Conservation (phyloP, 2,888 invertebrate species). For the Ophioninae sp. region DNA sequence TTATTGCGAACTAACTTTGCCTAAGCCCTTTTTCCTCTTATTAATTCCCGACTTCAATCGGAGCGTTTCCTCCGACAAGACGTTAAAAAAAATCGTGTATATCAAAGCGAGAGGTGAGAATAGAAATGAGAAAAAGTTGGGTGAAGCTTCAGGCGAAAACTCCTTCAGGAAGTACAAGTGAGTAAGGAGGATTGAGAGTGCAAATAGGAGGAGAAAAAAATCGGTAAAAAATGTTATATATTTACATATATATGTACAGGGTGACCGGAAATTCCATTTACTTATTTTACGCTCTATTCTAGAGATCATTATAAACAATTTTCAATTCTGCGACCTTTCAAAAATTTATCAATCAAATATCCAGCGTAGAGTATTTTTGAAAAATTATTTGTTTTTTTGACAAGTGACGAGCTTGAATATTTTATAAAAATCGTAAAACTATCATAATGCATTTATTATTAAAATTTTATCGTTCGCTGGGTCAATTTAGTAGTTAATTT, state of each 20-base stretch:
- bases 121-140: not conserved
- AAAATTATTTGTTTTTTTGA: no score
- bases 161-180: slow-evolving; percentile 56
- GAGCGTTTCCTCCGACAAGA: not conserved
- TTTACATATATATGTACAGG: slow-evolving; percentile 21
- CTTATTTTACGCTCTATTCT: no score
- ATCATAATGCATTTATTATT: no score
- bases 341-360: no score
- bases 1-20: slow-evolving; percentile 1
- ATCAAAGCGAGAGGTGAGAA: slow-evolving; percentile 9
- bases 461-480: no score
- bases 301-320: no score
- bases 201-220: not conserved
- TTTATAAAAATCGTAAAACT: no score
- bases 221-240: slow-evolving; percentile 22
- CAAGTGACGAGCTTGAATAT: no score
- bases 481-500: no score
- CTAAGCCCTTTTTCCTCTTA: not conserved
- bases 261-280: not conserved
- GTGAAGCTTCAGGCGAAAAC: not conserved
- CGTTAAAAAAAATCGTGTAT: slow-evolving; percentile 40
- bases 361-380: no score
- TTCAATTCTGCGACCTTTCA: no score
- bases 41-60: slow-evolving; percentile 2
- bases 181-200: slow-evolving; percentile 14